Base-by-base conservation (phyloP, 2,113 vertebrate species). In the Clupea harengus region DNA sequence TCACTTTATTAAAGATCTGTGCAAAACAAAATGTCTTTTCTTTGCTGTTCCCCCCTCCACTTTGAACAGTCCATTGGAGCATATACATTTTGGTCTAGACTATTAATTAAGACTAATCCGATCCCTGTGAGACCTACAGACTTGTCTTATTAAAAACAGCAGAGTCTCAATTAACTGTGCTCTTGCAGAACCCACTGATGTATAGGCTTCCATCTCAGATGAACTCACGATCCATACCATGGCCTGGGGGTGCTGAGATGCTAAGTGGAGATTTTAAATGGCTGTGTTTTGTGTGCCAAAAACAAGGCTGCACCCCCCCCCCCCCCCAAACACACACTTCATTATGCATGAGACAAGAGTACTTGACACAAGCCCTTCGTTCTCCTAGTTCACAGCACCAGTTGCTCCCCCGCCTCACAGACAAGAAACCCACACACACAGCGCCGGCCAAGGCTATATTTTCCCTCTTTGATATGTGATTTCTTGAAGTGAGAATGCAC, bases 1-100 rank as follows among this genome's bases (percentile, higher is more conserved):
- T 88, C 82, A 81, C 32, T 87, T 64, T 86, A 91, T 87, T 90
- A 91, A 91, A 90, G 82, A 84, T 45, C 81, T 87, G 82, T 84
- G 82, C 81, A 82, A 46, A 82, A 25, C 2, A 45, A 72, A 28
- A 28, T 1, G 17, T 72, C 10, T 39, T 15, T 78, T 78, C 72
- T 78, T 39, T 28, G 10, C 72, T 78, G 28, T 78, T 32, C 13
- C 28, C 72, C 28, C 72, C 28, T 10, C 9, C 25, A 32, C 64
- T 78, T 78, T 78, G 4, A 44, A 15, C 72, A 78, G 10, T 32
- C 32, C 72, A 39, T 78, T 78, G 72, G 72, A 78, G 72, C 72
- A 44, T 39, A 72, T 72, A 78, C 72, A 32, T 78, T 78, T 78
- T 78, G 28, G 28, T 5, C 72, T 39, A 17, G 25, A 39, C 25